These are phyloP conservation scores for Monomorium pharaonis DNA, from an alignment of 1,140 invertebrate species.

Conservation along the genomic window DNA sequence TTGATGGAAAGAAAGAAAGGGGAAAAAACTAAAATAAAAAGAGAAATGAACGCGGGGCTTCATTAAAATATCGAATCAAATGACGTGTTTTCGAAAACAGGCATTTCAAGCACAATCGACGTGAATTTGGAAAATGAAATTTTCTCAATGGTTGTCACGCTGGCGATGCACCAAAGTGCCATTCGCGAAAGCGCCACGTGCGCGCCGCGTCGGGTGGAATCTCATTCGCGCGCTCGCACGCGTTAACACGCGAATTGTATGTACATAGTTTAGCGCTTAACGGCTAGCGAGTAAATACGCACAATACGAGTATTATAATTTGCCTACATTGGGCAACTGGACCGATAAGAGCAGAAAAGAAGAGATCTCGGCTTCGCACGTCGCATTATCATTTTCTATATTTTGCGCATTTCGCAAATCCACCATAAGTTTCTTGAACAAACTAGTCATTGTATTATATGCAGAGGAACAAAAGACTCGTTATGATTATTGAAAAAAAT, in stretches of 20 bases:
- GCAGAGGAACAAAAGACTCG: conserved; percentile 60
- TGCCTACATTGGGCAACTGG: conserved; percentile 1
- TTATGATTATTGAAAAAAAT: conserved; percentile 53
- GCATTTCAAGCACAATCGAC: neutral
- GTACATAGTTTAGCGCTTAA: conserved; percentile 59
- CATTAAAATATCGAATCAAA: neutral
- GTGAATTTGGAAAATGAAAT: neutral
- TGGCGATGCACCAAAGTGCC: conserved; percentile 76
- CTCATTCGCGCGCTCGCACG: conserved; percentile 27
- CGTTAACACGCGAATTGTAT: conserved; percentile 52
- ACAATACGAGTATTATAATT: conserved; percentile 61
- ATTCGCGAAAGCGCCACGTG: conserved; percentile 60
- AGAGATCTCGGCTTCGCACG: conserved; percentile 5
- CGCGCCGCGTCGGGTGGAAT: neutral
- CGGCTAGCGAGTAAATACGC: conserved; percentile 29
- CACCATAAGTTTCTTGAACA: conserved; percentile 79
- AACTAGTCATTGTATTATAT: conserved; percentile 81
- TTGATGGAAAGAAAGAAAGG: neutral
- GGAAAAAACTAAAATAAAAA: neutral
- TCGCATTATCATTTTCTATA: conserved; percentile 67
- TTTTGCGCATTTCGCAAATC: conserved; percentile 61
- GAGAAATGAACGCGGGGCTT: neutral
- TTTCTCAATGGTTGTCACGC: neutral
- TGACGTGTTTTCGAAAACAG: neutral
- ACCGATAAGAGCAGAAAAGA: neutral